These are phyloP conservation scores for Phallusia fumigata DNA, from an alignment of 23 tunicate species.

Conservation along the genomic window DNA sequence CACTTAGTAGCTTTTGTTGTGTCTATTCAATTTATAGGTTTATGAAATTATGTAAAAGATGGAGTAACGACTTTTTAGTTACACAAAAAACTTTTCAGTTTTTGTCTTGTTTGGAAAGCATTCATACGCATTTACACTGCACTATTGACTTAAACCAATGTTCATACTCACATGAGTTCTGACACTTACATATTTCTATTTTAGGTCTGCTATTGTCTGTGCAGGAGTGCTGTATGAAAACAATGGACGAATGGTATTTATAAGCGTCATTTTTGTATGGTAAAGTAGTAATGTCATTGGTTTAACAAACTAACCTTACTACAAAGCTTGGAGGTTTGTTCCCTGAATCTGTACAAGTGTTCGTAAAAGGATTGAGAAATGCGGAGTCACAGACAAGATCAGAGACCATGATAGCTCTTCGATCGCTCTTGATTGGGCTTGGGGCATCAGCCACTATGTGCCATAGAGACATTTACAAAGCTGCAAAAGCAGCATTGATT, in stretches of 20 bases:
- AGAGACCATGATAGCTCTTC: constrained; percentile 81
- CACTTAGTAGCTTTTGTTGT: constrained; percentile 1
- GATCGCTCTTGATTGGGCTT: constrained; percentile 56
- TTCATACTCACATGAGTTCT: not conserved
- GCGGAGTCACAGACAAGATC: constrained; percentile 97
- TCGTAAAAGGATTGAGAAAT: constrained; percentile 82
- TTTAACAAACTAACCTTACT: not conserved
- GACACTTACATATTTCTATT: not conserved
- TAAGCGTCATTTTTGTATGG: too few relatives aligned
- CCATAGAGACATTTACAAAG: constrained; percentile 91
- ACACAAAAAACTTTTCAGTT: too few relatives aligned
- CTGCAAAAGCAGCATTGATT: constrained; percentile 52
- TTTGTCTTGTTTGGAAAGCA: too few relatives aligned
- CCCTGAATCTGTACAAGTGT: constrained; percentile 75
- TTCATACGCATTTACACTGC: too few relatives aligned
- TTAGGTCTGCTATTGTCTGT: constrained; percentile 79
- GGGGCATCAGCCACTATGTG: constrained; percentile 89
- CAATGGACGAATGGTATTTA: constrained; percentile 87
- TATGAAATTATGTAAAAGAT: too few relatives aligned
- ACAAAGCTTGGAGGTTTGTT: constrained; percentile 71
- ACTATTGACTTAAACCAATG: too few relatives aligned
- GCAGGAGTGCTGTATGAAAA: constrained; percentile 80
- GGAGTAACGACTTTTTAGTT: too few relatives aligned
- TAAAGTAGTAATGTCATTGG: not conserved
- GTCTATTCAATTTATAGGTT: too few relatives aligned